These are phyloP conservation scores for Temnothorax curvispinosus DNA, from an alignment of 1,140 invertebrate genomes.

Conservation along the genomic window DNA sequence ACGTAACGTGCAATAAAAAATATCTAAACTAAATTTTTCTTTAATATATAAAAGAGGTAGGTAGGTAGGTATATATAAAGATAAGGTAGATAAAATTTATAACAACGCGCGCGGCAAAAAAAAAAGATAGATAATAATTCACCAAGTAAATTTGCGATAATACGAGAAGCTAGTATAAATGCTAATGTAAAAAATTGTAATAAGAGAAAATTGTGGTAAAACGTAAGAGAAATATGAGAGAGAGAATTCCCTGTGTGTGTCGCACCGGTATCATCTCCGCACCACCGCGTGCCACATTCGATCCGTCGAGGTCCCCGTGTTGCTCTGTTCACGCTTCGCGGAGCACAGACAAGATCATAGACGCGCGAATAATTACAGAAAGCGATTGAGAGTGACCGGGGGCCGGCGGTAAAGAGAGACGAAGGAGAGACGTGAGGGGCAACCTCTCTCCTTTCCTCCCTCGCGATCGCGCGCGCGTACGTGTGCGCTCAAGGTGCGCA, in stretches of 20 bases:
- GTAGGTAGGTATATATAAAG: neutral
- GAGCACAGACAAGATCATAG: constrained; percentile 73
- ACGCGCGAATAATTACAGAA: constrained; percentile 60
- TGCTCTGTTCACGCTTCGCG: constrained; percentile 79
- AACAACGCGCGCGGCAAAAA: neutral
- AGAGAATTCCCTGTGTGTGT: neutral
- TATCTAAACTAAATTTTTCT: neutral
- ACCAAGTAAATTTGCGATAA: neutral
- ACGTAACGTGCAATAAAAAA: neutral
- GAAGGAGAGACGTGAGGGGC: neutral
- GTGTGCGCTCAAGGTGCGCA: constrained; percentile 38
- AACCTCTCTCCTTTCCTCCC: constrained; percentile 13
- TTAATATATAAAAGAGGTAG: neutral
- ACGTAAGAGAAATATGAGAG: constrained; percentile 5
- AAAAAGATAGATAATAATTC: neutral
- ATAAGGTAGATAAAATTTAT: neutral
- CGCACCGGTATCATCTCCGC: neutral
- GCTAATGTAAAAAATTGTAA: neutral
- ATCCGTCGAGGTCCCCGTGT: constrained; percentile 75
- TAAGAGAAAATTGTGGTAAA: constrained; percentile 20
- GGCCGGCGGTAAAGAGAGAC: constrained; percentile 24
- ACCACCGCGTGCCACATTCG: constrained; percentile 64
- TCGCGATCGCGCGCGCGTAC: constrained; percentile 32
- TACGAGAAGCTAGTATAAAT: neutral
- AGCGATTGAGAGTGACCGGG: constrained; percentile 35